These are phyloP conservation scores for Crambe crambe DNA, from an alignment of 37 sponge, comb jelly and placozoan species.

Conservation along the genomic window DNA sequence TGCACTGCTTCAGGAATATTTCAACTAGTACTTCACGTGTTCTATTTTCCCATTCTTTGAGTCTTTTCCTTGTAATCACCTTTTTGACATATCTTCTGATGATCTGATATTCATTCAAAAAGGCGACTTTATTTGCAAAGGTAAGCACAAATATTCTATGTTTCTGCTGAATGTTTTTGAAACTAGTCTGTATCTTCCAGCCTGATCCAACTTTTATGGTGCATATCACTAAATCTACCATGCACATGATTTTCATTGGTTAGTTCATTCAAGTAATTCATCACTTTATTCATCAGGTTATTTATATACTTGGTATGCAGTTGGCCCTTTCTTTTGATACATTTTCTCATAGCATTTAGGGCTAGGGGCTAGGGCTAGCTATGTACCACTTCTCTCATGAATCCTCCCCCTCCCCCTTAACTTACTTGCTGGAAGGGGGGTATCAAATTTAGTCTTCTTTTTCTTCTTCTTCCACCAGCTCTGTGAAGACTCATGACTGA, in stretches of 20 bases:
- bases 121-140: constrained; percentile 7
- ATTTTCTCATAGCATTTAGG: too few species aligned
- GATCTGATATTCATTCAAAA: background rate
- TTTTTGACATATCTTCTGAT: background rate
- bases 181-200: background rate
- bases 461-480: background rate
- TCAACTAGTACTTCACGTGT: background rate
- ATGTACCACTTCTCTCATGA: too few species aligned
- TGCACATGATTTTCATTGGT: too few species aligned
- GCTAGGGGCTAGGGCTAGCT: too few species aligned
- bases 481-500: too few species aligned
- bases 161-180: background rate
- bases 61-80: background rate
- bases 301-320: too few species aligned
- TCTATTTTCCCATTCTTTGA: background rate
- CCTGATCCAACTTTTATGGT: background rate
- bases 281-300: too few species aligned
- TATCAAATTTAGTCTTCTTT: constrained; percentile 28
- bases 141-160: background rate
- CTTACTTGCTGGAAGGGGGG: constrained; percentile 63
- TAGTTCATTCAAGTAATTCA: too few species aligned
- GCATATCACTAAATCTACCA: background rate
- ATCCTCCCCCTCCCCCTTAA: too few species aligned
- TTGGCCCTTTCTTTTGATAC: too few species aligned
- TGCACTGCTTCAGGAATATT: background rate